phyloP scores from a whole-genome alignment of 37 sponge, comb jelly and placozoan species.

The Bolinopsis microptera region DNA sequence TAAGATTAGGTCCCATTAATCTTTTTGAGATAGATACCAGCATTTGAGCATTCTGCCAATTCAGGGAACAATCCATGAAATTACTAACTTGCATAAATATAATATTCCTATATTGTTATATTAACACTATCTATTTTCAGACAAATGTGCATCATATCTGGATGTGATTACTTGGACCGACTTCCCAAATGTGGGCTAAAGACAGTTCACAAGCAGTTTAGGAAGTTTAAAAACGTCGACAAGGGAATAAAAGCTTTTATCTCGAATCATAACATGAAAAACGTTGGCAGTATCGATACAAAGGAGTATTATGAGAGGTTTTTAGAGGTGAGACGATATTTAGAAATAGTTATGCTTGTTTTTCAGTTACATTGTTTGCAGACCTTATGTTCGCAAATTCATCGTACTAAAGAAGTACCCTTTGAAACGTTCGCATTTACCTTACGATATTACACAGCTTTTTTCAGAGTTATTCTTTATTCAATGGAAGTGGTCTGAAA shows the following conservation, averaged over 20 bases:
- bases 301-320: conserved; percentile 16
- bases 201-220: conserved; percentile 88
- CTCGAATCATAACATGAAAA: conserved; percentile 2
- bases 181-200: conserved; percentile 87
- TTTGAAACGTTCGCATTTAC: too few species aligned
- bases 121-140: conserved; percentile 68
- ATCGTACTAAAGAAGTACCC: too few species aligned
- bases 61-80: too few species aligned
- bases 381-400: too few species aligned
- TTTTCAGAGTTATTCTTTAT: too few species aligned
- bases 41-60: too few species aligned
- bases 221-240: conserved; percentile 70
- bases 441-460: too few species aligned
- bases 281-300: conserved; percentile 1
- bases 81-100: too few species aligned
- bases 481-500: too few species aligned
- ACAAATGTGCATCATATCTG: conserved; percentile 97
- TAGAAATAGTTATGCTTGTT: not conserved
- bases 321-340: not conserved
- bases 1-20: too few species aligned
- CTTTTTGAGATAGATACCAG: too few species aligned
- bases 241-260: not conserved
- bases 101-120: too few species aligned
- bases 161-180: conserved; percentile 95
- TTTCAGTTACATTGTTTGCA: not conserved